These are phyloP conservation scores for Drosophila tristis DNA, from an alignment of 1,140 invertebrate genomes.

Conservation along the genomic window DNA sequence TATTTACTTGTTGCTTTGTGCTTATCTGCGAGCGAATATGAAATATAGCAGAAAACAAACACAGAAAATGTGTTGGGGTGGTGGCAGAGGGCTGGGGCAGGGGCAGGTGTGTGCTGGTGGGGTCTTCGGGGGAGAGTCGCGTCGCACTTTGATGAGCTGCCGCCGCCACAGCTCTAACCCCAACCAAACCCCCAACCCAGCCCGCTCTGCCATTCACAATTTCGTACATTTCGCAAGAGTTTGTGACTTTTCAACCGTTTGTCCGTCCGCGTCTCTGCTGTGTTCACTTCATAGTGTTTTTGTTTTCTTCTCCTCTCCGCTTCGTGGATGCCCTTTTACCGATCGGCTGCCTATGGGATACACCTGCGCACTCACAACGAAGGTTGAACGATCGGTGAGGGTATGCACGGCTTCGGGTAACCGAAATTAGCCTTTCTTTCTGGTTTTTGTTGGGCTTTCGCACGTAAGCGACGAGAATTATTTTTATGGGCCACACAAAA, in stretches of 20 bases:
- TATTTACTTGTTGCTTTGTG: slow-evolving; percentile 7
- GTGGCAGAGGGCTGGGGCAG: neutral
- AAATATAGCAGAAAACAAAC: slow-evolving; percentile 13
- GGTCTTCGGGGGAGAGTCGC: too few relatives aligned
- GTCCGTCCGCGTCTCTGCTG: neutral
- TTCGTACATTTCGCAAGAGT: slow-evolving; percentile 31
- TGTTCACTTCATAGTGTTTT: neutral
- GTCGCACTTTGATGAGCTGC: slow-evolving; percentile 53
- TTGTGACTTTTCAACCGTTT: slow-evolving; percentile 43
- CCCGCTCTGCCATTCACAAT: neutral
- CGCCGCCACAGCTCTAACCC: slow-evolving; percentile 4
- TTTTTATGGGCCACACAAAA: slow-evolving; percentile 70
- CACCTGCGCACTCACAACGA: too few relatives aligned
- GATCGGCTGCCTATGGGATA: too few relatives aligned
- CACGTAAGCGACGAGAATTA: slow-evolving; percentile 64
- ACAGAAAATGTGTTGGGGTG: neutral
- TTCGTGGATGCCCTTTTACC: neutral
- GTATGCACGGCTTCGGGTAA: neutral
- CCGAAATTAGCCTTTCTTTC: neutral
- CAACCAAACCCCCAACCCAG: too few relatives aligned
- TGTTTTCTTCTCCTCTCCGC: neutral
- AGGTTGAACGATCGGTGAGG: too few relatives aligned
- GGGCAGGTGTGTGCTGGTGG: too few relatives aligned
- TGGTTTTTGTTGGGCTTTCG: slow-evolving; percentile 33
- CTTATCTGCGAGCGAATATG: slow-evolving; percentile 25